phyloP scores from a whole-genome alignment of 2,113 vertebrate species.

The Martes martes region DNA sequence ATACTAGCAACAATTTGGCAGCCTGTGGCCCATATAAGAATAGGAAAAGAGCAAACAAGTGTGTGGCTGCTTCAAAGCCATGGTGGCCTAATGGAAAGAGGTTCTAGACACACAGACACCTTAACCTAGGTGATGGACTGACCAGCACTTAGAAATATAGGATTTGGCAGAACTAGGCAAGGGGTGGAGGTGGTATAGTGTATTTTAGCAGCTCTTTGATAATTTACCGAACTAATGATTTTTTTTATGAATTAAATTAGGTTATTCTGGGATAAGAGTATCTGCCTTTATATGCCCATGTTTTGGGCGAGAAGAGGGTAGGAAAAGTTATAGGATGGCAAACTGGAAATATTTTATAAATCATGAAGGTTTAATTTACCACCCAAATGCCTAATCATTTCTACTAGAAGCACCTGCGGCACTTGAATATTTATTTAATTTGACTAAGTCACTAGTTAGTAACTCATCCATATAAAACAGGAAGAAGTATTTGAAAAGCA shows the following conservation, averaged over 20 bases:
- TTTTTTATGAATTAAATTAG: not conserved
- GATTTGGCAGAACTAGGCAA: not conserved
- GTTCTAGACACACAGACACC: not conserved
- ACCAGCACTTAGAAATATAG: not conserved
- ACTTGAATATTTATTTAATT: not conserved
- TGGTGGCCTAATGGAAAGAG: not conserved
- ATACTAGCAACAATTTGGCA: not conserved
- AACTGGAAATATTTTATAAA: not conserved
- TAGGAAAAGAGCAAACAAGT: not conserved
- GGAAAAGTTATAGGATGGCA: not conserved
- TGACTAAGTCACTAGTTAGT: not conserved
- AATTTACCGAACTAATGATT: not conserved
- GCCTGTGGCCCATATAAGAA: fast-evolving
- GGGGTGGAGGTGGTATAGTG: fast-evolving
- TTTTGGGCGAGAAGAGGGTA: not conserved
- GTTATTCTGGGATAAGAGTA: not conserved
- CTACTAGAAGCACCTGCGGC: not conserved
- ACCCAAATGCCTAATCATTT: not conserved
- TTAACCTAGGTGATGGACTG: not conserved
- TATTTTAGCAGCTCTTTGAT: not conserved
- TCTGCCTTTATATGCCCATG: not conserved
- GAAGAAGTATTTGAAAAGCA: not conserved
- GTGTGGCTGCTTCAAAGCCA: not conserved
- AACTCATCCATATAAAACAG: not conserved
- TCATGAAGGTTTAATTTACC: not conserved